Conservation (phyloP, 2,113 vertebrate species). For the Mesocricetus auratus region DNA sequence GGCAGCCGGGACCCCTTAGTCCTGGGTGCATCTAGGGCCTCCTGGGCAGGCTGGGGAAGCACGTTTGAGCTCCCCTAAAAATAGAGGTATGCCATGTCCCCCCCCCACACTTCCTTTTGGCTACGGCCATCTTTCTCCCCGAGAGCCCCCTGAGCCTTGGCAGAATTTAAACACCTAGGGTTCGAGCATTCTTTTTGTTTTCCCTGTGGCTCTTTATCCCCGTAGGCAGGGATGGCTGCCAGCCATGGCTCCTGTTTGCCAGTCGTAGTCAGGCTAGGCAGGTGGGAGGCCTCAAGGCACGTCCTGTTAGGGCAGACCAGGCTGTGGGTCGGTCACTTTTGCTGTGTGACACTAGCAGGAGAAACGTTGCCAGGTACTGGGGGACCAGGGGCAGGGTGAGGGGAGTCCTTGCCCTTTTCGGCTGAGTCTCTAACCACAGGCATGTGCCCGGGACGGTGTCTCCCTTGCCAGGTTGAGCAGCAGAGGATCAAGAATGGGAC, state of each 20-base stretch:
- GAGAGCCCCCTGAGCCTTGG: not conserved
- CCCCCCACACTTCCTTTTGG: conserved; percentile 5
- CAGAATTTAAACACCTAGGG: not conserved
- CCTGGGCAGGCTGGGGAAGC: conserved; percentile 42
- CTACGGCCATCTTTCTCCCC: conserved; percentile 21
- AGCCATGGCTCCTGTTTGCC: not conserved
- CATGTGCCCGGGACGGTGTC: not conserved
- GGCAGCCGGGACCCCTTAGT: conserved; percentile 80
- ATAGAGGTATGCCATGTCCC: not conserved
- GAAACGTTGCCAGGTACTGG: not conserved
- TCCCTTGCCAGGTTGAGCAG: not conserved
- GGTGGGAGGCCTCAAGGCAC: not conserved
- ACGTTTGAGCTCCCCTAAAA: not conserved
- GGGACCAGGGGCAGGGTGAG: not conserved
- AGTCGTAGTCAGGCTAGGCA: not conserved
- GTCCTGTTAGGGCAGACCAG: not conserved
- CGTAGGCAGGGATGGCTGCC: not conserved
- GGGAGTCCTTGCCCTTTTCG: not conserved
- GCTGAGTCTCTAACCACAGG: not conserved
- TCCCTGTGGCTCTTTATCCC: not conserved
- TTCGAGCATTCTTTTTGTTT: not conserved
- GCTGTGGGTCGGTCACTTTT: not conserved
- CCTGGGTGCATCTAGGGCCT: conserved; percentile 67
- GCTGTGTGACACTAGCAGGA: not conserved
- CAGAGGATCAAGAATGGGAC: accelerated